These are phyloP conservation scores for Pimpla rufipes DNA, from an alignment of 2,888 invertebrate species.

Conservation along the genomic window DNA sequence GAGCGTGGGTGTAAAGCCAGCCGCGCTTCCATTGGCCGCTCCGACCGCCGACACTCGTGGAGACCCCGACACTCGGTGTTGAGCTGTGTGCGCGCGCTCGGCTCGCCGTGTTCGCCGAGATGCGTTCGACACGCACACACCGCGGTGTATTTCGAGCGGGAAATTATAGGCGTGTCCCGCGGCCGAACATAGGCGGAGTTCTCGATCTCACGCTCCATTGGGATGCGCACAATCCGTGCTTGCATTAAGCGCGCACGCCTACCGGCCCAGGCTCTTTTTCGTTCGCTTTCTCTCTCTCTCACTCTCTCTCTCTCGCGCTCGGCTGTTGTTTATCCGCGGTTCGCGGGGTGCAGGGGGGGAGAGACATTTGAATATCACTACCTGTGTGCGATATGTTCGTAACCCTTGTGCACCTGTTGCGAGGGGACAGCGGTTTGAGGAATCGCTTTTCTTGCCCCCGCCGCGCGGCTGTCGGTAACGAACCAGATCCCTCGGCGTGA, in stretches of 20 bases:
- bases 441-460: slow-evolving; percentile 15
- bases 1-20: slow-evolving; percentile 38
- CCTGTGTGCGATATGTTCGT: slow-evolving; percentile 11
- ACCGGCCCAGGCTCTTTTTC: slow-evolving; percentile 17
- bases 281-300: neutral
- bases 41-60: neutral
- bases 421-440: slow-evolving; percentile 14
- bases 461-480: slow-evolving; percentile 34
- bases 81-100: neutral
- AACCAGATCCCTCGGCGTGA: slow-evolving; percentile 51
- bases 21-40: slow-evolving; percentile 48
- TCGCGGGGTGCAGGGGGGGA: neutral
- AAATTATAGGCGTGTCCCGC: slow-evolving; percentile 71
- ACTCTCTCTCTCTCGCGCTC: slow-evolving; percentile 22
- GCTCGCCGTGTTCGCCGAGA: neutral
- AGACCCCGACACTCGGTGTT: neutral
- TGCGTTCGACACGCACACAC: slow-evolving; percentile 42
- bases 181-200: slow-evolving; percentile 81
- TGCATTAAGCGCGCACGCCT: slow-evolving; percentile 75
- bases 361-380: neutral
- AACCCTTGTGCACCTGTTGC: slow-evolving; percentile 41
- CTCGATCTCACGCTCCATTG: slow-evolving; percentile 83
- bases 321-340: slow-evolving; percentile 42
- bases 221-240: slow-evolving; percentile 81
- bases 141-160: slow-evolving; percentile 61